A percentile compares a stretch with the other conserved stretches of the same genome.
These are phyloP conservation scores for Lasius fuliginosus DNA, from an alignment of 2,888 invertebrate genomes.

Conservation along the genomic window DNA sequence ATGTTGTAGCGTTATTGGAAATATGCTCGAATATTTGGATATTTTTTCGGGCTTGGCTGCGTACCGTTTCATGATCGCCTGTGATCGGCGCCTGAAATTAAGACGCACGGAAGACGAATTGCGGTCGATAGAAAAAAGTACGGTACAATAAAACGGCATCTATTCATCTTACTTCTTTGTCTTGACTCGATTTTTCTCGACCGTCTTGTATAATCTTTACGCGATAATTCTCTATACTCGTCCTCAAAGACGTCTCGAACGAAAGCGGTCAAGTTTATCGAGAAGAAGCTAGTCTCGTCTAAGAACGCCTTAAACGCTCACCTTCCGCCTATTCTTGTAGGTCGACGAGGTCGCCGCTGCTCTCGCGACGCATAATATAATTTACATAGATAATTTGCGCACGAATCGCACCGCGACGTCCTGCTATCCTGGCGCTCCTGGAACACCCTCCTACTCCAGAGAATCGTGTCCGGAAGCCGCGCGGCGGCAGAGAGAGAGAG, in stretches of 20 bases:
- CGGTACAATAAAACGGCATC: neutral
- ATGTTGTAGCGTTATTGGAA: constrained; percentile 67
- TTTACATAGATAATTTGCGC: constrained; percentile 29
- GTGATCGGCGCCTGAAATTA: constrained; percentile 70
- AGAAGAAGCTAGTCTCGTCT: no score
- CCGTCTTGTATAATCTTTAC: constrained; percentile 4
- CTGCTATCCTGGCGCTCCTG: constrained; percentile 75
- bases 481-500: constrained; percentile 3
- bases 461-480: constrained; percentile 36
- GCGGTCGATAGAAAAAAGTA: constrained; percentile 29
- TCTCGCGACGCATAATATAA: constrained; percentile 16
- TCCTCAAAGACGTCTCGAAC: no score
- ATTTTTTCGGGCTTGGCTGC: constrained; percentile 68
- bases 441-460: constrained; percentile 59
- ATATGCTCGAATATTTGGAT: constrained; percentile 74
- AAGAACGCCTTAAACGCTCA: constrained; percentile 9
- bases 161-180: constrained; percentile 74
- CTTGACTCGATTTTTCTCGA: neutral
- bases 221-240: neutral
- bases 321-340: neutral
- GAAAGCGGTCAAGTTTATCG: neutral
- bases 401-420: constrained; percentile 27
- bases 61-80: constrained; percentile 72
- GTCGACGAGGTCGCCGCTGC: neutral
- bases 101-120: constrained; percentile 68